A percentile compares a stretch with the other conserved stretches of the same genome.
Evolutionary conservation across 2,797 vertebrate genomes (phyloP).

Genomic region (Cryptoprocta ferox): DNA sequence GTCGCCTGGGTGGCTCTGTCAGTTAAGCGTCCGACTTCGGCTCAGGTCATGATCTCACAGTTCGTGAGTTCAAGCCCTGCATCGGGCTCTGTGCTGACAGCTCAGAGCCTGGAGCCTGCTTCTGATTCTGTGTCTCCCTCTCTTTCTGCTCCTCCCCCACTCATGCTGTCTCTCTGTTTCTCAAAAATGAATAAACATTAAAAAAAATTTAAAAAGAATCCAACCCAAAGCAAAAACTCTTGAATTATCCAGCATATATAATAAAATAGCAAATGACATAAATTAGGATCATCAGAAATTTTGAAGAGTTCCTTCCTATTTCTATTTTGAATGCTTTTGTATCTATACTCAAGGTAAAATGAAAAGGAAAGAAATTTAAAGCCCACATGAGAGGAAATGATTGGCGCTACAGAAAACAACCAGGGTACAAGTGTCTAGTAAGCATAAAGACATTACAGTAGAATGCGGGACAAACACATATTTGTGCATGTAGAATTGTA

Average conservation of each 20-base stretch:
- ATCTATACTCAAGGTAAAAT: neutral
- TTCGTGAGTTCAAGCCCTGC: too few species aligned
- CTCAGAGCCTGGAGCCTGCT: too few species aligned
- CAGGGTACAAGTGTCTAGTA: neutral
- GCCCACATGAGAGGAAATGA: neutral
- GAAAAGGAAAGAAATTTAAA: neutral
- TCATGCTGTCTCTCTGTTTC: too few species aligned
- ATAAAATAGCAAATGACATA: neutral
- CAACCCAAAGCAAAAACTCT: neutral
- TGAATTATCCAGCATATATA: neutral
- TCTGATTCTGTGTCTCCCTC: too few species aligned
- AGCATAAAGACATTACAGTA: neutral
- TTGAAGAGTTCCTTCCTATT: neutral
- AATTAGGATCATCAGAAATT: neutral
- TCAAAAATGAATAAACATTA: too few species aligned
- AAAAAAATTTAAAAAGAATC: neutral
- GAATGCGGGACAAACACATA: too few species aligned
- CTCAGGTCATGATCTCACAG: too few species aligned
- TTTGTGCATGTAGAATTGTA: neutral
- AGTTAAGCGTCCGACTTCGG: too few species aligned
- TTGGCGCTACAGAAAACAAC: neutral
- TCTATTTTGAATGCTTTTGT: neutral
- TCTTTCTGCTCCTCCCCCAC: too few species aligned
- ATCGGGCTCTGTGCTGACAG: too few species aligned
- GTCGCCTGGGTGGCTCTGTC: too few species aligned